These are phyloP conservation scores for Ramphastos sulfuratus DNA, from an alignment of 2,113 vertebrate species.

Conservation along the genomic window DNA sequence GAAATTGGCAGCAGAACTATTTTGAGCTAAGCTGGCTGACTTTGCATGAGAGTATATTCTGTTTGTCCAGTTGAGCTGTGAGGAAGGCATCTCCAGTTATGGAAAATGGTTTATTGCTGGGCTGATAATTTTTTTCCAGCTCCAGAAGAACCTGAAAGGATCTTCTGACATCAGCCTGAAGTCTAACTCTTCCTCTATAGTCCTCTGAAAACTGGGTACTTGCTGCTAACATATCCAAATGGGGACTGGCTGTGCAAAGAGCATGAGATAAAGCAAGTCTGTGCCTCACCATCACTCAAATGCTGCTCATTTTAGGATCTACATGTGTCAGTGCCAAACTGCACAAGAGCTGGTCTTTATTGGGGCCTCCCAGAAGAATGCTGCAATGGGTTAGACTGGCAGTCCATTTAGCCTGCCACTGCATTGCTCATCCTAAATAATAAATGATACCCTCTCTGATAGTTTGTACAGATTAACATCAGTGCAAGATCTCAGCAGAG, in stretches of 20 bases:
- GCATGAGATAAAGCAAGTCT: neutral
- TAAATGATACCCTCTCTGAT: slow-evolving; percentile 16
- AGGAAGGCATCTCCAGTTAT: neutral
- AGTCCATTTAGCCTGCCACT: slow-evolving; percentile 8
- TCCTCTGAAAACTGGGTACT: neutral
- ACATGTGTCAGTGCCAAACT: neutral
- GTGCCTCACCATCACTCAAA: neutral
- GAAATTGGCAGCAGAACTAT: neutral
- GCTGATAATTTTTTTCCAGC: neutral
- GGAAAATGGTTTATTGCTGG: neutral
- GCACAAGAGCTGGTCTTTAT: neutral
- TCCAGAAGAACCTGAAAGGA: neutral
- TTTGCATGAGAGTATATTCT: neutral
- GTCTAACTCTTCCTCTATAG: rapidly evolving
- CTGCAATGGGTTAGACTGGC: neutral
- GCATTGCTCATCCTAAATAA: slow-evolving; percentile 49
- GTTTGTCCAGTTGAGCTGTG: neutral
- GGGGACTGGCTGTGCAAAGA: neutral
- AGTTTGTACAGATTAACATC: slow-evolving; percentile 32
- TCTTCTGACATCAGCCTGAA: neutral
- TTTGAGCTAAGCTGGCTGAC: neutral
- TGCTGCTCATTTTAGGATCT: neutral
- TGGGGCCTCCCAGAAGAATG: neutral
- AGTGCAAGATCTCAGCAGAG: neutral
- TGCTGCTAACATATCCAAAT: neutral